phyloP scores from a whole-genome alignment of 1,140 invertebrate genomes.

The Danaus plexippus region DNA sequence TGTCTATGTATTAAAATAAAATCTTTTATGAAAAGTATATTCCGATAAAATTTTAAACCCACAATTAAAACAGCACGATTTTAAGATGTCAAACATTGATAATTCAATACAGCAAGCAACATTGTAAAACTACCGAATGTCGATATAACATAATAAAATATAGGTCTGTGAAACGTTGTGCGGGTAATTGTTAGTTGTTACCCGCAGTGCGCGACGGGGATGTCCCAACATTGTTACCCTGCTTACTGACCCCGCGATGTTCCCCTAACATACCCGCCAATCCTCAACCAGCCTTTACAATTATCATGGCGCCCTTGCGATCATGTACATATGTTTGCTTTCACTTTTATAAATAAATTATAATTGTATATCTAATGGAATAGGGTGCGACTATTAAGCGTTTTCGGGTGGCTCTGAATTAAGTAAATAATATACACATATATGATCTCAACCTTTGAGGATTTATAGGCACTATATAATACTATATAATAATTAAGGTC shows the following conservation, averaged over 20 bases:
- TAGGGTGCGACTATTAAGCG: conserved; percentile 31
- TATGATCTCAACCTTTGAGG: no score
- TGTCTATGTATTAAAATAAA: no score
- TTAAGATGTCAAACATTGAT: no score
- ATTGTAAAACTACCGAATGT: no score
- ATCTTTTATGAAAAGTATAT: no score
- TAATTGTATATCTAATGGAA: conserved; percentile 53
- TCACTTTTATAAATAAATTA: conserved; percentile 63
- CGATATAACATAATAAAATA: conserved; percentile 3
- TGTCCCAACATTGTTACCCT: conserved; percentile 24
- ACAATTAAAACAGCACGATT: no score
- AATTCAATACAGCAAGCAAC: no score
- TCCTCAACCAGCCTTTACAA: conserved; percentile 34
- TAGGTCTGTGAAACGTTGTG: background rate
- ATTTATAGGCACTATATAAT: no score
- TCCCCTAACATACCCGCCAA: conserved; percentile 45
- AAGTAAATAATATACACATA: no score
- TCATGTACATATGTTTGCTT: conserved; percentile 59
- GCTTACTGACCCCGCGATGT: conserved; percentile 35
- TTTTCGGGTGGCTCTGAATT: no score
- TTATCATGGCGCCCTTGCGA: conserved; percentile 43
- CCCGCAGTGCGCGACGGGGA: conserved; percentile 49
- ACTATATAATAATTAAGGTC: no score
- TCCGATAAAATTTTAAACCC: no score
- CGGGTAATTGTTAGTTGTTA: conserved; percentile 24